Evolutionary conservation across 2,888 invertebrate genomes (phyloP).

Genomic region (Melanargia galathea): DNA sequence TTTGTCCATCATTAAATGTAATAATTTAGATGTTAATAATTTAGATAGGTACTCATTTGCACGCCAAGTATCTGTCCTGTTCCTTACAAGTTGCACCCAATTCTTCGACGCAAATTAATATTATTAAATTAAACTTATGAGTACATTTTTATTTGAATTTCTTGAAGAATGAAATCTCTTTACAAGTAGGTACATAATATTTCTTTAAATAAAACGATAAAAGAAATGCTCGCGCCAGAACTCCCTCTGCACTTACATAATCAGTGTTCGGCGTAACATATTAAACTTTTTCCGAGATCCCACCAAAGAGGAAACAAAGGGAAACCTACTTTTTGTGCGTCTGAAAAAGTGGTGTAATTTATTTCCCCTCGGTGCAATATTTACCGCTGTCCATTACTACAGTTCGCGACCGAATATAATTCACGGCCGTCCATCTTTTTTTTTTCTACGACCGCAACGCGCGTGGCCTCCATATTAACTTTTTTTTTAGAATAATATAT

Average conservation of each 20-base stretch:
- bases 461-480: constrained; percentile 72
- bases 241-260: constrained; percentile 40
- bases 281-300: constrained; percentile 72
- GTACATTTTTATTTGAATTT: too few species aligned
- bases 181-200: too few species aligned
- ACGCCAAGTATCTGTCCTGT: too few species aligned
- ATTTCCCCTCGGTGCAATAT: constrained; percentile 80
- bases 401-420: constrained; percentile 81
- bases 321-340: constrained; percentile 68
- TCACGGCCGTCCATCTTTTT: constrained; percentile 78
- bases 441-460: constrained; percentile 67
- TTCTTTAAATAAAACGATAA: constrained; percentile 36
- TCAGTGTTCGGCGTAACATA: constrained; percentile 61
- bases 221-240: constrained; percentile 39
- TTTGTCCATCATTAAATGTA: too few species aligned
- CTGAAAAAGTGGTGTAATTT: constrained; percentile 80
- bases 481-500: constrained; percentile 52
- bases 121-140: too few species aligned
- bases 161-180: background rate
- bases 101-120: too few species aligned
- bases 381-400: constrained; percentile 82
- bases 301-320: constrained; percentile 63
- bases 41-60: too few species aligned
- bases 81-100: too few species aligned
- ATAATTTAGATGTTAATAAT: too few species aligned